These are phyloP conservation scores for Caenorhabditis japonica DNA, from an alignment of 2,888 invertebrate genomes.

Conservation along the genomic window DNA sequence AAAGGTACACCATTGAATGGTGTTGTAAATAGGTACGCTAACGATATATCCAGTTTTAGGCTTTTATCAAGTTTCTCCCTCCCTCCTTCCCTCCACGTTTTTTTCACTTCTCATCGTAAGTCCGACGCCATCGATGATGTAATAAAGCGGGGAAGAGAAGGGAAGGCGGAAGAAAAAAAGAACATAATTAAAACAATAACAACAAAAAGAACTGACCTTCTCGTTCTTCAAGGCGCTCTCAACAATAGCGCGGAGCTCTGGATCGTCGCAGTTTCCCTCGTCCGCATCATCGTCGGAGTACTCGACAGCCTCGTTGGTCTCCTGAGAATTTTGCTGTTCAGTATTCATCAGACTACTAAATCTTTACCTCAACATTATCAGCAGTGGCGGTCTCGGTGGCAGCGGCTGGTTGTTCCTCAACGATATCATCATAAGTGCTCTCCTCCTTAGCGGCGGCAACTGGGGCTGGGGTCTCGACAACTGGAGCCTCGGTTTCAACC, in stretches of 20 bases:
- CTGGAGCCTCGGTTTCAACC: conserved; percentile 33
- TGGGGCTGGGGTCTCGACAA: conserved; percentile 26
- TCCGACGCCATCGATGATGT: no score
- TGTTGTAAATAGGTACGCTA: conserved; percentile 50
- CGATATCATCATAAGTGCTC: conserved; percentile 68
- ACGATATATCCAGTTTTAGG: conserved; percentile 42
- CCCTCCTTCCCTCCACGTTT: no score
- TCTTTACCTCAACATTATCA: conserved; percentile 31
- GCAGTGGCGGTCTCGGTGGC: conserved; percentile 41
- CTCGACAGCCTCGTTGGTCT: conserved; percentile 60
- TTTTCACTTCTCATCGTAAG: no score
- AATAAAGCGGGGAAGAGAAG: conserved; percentile 12
- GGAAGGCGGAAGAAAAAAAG: conserved; percentile 14
- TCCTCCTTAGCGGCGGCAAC: conserved; percentile 57
- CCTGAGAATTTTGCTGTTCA: conserved; percentile 25
- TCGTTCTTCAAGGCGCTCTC: conserved; percentile 58
- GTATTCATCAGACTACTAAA: not conserved
- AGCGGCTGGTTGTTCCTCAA: conserved; percentile 62
- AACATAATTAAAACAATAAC: no score
- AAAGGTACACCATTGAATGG: conserved; percentile 8
- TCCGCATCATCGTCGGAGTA: conserved; percentile 63
- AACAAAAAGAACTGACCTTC: conserved; percentile 59
- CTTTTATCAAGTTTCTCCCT: conserved; percentile 38
- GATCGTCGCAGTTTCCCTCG: conserved; percentile 74
- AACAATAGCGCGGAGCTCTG: conserved; percentile 69